phyloP scores from a whole-genome alignment of 2,113 vertebrate species.

The Hipposideros armiger region DNA sequence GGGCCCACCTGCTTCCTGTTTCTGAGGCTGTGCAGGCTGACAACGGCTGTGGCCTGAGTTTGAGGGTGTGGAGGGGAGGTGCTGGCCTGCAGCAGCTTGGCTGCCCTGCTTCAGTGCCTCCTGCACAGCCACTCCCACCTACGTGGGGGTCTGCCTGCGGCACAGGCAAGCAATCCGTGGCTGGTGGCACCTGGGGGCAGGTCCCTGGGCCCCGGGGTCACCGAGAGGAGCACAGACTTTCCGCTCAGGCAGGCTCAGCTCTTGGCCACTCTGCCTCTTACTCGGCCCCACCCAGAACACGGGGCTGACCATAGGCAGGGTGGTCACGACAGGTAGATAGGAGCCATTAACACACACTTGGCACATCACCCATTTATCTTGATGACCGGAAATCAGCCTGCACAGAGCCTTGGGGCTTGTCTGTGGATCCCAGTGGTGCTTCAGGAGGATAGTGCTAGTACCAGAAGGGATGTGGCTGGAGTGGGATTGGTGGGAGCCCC shows the following conservation, averaged over 20 bases:
- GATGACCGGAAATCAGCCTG: background rate
- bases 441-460: background rate
- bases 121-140: background rate
- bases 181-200: background rate
- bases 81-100: no score
- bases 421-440: background rate
- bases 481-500: background rate
- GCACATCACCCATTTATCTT: background rate
- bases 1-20: background rate
- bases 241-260: background rate
- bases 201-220: background rate
- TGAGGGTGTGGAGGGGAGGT: background rate
- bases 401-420: no score
- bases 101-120: background rate
- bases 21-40: background rate
- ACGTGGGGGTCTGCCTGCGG: fast-evolving
- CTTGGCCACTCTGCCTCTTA: background rate
- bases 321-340: background rate
- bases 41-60: background rate
- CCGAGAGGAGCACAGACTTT: background rate
- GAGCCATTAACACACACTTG: no score
- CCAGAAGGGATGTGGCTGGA: background rate
- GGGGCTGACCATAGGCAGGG: background rate
- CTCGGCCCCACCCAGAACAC: background rate
- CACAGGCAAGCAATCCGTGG: background rate